phyloP scores from a whole-genome alignment of 1,140 invertebrate genomes.

The Bemisia tabaci region DNA sequence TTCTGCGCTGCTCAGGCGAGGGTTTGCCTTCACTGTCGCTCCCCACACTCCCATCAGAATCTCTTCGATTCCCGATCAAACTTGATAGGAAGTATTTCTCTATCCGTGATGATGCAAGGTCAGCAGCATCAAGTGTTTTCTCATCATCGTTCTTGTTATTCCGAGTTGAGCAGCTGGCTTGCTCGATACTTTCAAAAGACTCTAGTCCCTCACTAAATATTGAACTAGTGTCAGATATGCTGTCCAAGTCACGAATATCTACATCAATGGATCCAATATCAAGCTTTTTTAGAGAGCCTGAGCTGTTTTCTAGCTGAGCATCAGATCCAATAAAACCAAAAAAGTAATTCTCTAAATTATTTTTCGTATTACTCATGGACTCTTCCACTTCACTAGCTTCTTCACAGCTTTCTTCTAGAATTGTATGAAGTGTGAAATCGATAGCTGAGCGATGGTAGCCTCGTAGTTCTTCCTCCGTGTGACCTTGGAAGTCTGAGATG shows the following conservation, averaged over 20 bases:
- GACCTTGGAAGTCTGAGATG: constrained; percentile 25
- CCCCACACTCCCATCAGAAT: constrained; percentile 68
- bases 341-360: constrained; percentile 83
- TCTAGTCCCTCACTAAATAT: constrained; percentile 70
- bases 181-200: constrained; percentile 41
- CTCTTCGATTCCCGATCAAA: constrained; percentile 60
- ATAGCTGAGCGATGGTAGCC: constrained; percentile 66
- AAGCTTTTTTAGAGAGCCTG: not conserved
- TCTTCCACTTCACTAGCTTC: constrained; percentile 62
- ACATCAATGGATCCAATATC: not conserved
- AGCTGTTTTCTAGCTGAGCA: constrained; percentile 17
- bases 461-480: constrained; percentile 54
- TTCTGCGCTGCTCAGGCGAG: constrained; percentile 69
- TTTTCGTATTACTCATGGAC: constrained; percentile 36
- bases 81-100: constrained; percentile 83
- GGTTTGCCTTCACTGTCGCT: constrained; percentile 67
- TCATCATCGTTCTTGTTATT: constrained; percentile 16
- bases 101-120: constrained; percentile 64
- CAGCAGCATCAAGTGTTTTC: constrained; percentile 39
- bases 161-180: constrained; percentile 27
- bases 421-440: constrained; percentile 83
- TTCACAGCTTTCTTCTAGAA: constrained; percentile 86
- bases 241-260: constrained; percentile 34
- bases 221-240: constrained; percentile 72
- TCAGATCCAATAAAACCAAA: constrained; percentile 69